Evolutionary conservation across 1,140 invertebrate species (phyloP), one percentile per base, ranked within the genome.

Genomic region (Zophobas atratus): DNA sequence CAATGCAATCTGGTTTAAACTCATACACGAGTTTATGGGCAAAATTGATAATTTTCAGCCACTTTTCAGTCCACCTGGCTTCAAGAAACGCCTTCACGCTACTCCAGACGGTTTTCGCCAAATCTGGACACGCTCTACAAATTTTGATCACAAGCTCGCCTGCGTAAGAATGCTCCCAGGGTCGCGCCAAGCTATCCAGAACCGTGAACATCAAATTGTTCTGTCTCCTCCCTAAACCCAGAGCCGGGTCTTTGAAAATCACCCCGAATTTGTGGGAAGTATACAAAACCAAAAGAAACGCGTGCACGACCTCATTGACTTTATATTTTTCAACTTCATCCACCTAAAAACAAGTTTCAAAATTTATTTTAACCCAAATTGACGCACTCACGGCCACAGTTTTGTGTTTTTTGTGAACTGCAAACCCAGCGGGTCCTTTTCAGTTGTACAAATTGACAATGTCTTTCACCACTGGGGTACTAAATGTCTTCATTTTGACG

Each of bases 381-480:
- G 8, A 6, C 4, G 48, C 6, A 57, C 55, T 57, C 20, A 56
- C 34, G 6, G n/a, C 1, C 35, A 71, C 57, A 51, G 33, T 32
- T 78, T 83, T 84, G 5, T 76, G 77, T 8, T 41, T 77, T n/a
- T 81, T 78, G 49, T 75, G 51, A 51, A 85, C 82, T 6, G 87
- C 86, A 75, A 86, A 87, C 80, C 89, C 88, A 48, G 84, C 87
- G 32, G 92, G 92, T 5, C 93, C 93, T 84, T 91, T 92, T 94
- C 94, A 95, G 80, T 92, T 90, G 79, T 94, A 95, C 0, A 95
- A 86, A 80, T 90, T 90, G 2, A 93, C 89, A 46, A 95, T 87
- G 84, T 89, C 88, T 77, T 91, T 90, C 35, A 95, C 85, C 46
- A 92, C 89, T 77, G 89, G 86, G 35, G 91, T 90, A 80, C 90